Percentiles rank a stretch among this genome's conserved stretches.
Conservation (phyloP, 2,888 invertebrate genomes). For the Diplazon laetatorius region DNA sequence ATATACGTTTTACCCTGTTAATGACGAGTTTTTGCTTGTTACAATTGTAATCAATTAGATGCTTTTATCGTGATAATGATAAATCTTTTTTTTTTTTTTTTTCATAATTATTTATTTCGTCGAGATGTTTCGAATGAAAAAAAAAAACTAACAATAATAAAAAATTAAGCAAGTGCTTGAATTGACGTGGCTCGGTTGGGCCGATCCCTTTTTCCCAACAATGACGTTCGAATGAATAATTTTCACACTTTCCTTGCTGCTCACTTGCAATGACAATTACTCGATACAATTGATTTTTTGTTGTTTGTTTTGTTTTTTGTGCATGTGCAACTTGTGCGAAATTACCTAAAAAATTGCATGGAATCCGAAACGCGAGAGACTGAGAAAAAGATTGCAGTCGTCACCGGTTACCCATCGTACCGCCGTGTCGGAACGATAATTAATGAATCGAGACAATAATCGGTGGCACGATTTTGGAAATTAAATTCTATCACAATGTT, state of each 20-base stretch:
- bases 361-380: no score
- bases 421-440: slow-evolving; percentile 17
- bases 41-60: slow-evolving; percentile 36
- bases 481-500: not conserved
- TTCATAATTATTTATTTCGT: no score
- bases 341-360: no score
- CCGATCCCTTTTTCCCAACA: slow-evolving; percentile 12
- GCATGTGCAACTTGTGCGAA: no score
- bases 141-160: no score
- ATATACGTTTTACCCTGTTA: slow-evolving; percentile 65
- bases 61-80: slow-evolving; percentile 49
- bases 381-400: slow-evolving; percentile 10
- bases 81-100: not conserved
- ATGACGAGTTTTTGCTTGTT: no score
- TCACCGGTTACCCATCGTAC: not conserved
- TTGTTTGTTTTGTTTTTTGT: no score
- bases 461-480: not conserved
- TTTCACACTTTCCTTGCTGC: slow-evolving; percentile 9
- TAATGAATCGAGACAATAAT: slow-evolving; percentile 27
- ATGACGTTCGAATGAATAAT: not conserved
- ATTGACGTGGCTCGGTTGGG: slow-evolving; percentile 22
- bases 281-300: no score
- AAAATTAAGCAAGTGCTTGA: slow-evolving; percentile 5
- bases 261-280: not conserved
- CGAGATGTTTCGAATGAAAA: slow-evolving; percentile 19